Evolutionary conservation across 2,113 vertebrate species (phyloP).

Genomic region (Chascanopsetta lugubris): DNA sequence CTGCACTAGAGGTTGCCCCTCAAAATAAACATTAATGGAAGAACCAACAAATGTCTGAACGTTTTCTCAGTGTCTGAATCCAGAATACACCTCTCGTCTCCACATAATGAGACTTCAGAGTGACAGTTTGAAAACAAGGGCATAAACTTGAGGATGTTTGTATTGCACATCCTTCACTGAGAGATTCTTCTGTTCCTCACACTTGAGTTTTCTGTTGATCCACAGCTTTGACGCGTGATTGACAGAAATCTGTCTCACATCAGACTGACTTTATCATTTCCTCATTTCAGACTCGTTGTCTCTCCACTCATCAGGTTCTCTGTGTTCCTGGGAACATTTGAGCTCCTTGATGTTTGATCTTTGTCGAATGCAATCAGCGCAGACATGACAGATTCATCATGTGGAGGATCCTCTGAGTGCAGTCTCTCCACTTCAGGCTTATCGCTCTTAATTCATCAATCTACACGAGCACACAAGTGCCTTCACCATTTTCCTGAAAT

Average conservation of each 20-base stretch:
- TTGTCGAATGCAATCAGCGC: background rate
- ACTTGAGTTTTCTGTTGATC: background rate
- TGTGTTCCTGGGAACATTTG: background rate
- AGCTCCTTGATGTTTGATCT: conserved; percentile 1
- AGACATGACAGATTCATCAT: conserved; percentile 15
- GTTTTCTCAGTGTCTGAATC: too few species aligned
- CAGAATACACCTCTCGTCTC: too few species aligned
- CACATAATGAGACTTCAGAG: too few species aligned
- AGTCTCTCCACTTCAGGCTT: conserved; percentile 8
- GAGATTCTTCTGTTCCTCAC: background rate
- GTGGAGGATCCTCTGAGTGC: background rate
- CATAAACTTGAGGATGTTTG: background rate
- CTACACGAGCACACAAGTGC: background rate
- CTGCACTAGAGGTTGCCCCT: too few species aligned
- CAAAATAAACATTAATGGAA: too few species aligned
- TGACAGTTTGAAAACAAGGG: background rate
- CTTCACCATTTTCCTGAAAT: background rate
- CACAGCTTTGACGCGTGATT: background rate
- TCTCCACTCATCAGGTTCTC: background rate
- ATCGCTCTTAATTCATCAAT: conserved; percentile 8
- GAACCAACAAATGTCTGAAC: too few species aligned
- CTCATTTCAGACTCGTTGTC: too few species aligned
- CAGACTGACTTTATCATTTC: background rate
- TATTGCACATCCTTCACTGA: background rate
- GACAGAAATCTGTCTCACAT: background rate